Conservation (phyloP, 2,113 vertebrate genomes). For the Ptychochromis oligacanthus region DNA sequence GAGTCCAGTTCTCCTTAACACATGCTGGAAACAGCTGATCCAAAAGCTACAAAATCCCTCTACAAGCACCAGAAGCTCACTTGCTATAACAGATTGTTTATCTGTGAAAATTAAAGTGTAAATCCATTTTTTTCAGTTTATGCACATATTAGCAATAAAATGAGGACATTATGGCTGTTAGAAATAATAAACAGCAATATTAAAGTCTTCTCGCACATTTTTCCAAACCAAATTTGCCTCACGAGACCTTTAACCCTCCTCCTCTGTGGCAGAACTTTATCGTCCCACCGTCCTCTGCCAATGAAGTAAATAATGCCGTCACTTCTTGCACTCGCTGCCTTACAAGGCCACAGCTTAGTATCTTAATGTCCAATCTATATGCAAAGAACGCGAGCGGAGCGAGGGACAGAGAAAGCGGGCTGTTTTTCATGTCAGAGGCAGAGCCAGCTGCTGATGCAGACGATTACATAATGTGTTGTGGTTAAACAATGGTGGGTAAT, state of each 20-base stretch:
- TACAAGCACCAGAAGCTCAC: not conserved
- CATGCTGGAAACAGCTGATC: not conserved
- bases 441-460: slow-evolving; percentile 31
- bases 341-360: slow-evolving; percentile 41
- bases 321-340: slow-evolving; percentile 2
- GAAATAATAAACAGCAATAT: not conserved
- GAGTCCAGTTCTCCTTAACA: too few species aligned
- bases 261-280: not conserved
- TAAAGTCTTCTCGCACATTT: not conserved
- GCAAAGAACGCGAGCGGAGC: slow-evolving; percentile 16
- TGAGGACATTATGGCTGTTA: not conserved
- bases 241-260: not conserved
- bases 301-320: fast-evolving
- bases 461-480: slow-evolving; percentile 54
- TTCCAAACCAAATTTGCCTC: not conserved
- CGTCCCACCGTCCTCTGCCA: not conserved
- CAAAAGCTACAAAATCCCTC: not conserved
- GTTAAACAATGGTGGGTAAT: slow-evolving; percentile 60
- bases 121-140: not conserved
- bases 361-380: slow-evolving; percentile 75
- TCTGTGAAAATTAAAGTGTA: not conserved
- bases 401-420: not conserved
- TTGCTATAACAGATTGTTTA: not conserved
- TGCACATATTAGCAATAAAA: not conserved
- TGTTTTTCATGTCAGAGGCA: slow-evolving; percentile 52